Evolutionary conservation across 2,113 vertebrate genomes (phyloP).

Genomic region (Tachycineta bicolor): DNA sequence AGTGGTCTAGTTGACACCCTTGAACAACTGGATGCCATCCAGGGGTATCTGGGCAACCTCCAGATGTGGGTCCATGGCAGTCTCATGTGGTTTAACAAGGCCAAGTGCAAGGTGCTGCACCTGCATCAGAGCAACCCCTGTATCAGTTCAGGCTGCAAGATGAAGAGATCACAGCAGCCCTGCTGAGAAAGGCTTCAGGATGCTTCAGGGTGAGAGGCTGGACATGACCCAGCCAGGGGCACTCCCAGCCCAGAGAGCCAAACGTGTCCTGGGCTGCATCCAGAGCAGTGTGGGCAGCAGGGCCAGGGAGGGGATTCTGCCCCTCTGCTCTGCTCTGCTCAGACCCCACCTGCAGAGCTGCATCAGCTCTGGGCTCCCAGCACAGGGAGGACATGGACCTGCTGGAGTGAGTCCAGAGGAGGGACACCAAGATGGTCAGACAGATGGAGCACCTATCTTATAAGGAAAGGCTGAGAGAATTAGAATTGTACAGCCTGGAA

Average conservation of each 20-base stretch:
- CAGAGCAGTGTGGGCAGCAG: not conserved
- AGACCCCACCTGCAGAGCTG: not conserved
- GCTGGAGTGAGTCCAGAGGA: not conserved
- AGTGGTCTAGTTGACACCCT: not conserved
- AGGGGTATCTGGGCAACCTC: not conserved
- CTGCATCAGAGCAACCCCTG: not conserved
- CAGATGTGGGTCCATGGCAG: not conserved
- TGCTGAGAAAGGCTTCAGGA: not conserved
- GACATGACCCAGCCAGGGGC: not conserved
- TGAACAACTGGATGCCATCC: not conserved
- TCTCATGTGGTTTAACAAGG: accelerated
- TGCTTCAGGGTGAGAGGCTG: not conserved
- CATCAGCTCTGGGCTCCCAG: not conserved
- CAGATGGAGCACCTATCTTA: not conserved
- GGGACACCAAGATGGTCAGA: accelerated
- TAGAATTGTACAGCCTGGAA: not conserved
- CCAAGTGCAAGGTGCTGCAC: not conserved
- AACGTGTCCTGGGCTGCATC: not conserved
- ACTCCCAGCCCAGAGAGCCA: not conserved
- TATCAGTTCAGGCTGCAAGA: accelerated
- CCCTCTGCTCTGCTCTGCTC: not conserved
- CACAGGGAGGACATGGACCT: not conserved
- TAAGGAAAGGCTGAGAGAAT: not conserved
- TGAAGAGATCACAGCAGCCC: not conserved
- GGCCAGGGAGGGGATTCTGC: not conserved